phyloP scores from a whole-genome alignment of 2,113 vertebrate genomes.

The Tetrax tetrax region DNA sequence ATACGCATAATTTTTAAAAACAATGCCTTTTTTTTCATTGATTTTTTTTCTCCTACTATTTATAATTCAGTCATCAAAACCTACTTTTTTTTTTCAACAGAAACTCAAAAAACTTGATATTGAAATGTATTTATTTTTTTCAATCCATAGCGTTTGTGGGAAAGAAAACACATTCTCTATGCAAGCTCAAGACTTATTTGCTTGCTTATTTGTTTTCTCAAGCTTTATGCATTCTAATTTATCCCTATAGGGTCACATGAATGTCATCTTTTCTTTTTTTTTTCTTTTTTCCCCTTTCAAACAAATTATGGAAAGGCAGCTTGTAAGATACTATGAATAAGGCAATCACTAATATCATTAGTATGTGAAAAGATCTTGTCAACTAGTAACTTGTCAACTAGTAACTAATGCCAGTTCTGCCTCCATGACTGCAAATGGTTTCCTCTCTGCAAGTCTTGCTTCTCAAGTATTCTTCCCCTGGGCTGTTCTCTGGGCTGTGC shows the following conservation, averaged over 20 bases:
- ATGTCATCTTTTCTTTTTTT: background rate
- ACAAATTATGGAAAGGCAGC: background rate
- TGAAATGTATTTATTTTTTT: background rate
- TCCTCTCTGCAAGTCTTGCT: background rate
- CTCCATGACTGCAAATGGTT: background rate
- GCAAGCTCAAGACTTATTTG: background rate
- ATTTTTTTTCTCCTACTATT: background rate
- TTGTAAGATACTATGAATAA: background rate
- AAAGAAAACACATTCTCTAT: background rate
- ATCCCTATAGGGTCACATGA: background rate
- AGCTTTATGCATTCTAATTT: background rate
- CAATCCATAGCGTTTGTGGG: too few species aligned
- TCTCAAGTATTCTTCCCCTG: background rate
- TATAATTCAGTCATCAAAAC: background rate
- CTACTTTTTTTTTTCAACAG: background rate
- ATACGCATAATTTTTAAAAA: background rate
- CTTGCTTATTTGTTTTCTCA: background rate
- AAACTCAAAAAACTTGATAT: background rate
- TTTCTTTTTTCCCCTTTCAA: background rate
- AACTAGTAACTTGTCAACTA: background rate
- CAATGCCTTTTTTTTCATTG: fast-evolving
- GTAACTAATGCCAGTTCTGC: background rate
- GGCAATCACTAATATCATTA: background rate
- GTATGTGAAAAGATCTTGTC: background rate
- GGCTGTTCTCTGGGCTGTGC: background rate